Conservation (phyloP, 2,888 invertebrate species). For the Ichneumon xanthorius region DNA sequence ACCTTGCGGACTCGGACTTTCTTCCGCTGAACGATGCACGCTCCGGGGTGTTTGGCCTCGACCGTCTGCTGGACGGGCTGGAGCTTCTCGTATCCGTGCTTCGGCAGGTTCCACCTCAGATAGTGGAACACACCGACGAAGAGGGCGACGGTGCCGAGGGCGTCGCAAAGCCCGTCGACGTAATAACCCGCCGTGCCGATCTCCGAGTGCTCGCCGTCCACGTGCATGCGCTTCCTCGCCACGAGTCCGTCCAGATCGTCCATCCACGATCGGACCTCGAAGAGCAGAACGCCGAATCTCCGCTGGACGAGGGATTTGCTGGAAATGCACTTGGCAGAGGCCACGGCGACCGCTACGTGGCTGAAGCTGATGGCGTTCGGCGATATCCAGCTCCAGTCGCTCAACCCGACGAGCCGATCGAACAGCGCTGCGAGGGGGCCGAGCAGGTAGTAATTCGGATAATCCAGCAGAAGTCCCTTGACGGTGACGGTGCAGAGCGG, state of each 20-base stretch:
- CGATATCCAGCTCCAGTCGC: constrained; percentile 88
- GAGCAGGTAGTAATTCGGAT: constrained; percentile 93
- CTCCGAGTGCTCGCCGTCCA: constrained; percentile 92
- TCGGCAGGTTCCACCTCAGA: constrained; percentile 90
- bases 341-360: constrained; percentile 91
- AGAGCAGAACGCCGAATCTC: constrained; percentile 91
- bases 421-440: constrained; percentile 92
- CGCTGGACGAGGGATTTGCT: constrained; percentile 90
- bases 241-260: constrained; percentile 96
- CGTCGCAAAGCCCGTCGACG: constrained; percentile 93
- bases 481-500: constrained; percentile 93
- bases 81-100: constrained; percentile 90
- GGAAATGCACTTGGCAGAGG: constrained; percentile 91
- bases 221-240: constrained; percentile 91
- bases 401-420: constrained; percentile 89
- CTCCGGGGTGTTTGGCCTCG: constrained; percentile 84
- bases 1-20: constrained; percentile 87
- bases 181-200: constrained; percentile 93
- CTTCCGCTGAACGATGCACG: constrained; percentile 83
- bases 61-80: constrained; percentile 86
- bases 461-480: constrained; percentile 93
- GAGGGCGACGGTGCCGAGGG: constrained; percentile 90
- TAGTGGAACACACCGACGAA: constrained; percentile 90
- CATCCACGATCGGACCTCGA: constrained; percentile 92
- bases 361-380: constrained; percentile 94